phyloP scores from a whole-genome alignment of 2,888 invertebrate genomes.

The Glaucopsyche alexis region DNA sequence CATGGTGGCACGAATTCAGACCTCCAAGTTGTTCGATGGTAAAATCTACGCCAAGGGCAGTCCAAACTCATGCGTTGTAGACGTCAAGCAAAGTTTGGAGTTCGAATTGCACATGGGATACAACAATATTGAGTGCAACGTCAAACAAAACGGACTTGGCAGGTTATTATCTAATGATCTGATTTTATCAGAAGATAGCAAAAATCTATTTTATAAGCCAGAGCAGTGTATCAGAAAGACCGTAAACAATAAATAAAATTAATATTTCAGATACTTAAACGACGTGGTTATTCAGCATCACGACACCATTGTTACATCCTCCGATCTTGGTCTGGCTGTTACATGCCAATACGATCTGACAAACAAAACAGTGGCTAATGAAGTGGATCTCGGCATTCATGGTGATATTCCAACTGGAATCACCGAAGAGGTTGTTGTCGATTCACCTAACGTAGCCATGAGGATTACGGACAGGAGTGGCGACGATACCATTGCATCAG shows the following conservation, averaged over 20 bases:
- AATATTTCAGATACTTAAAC: conserved; percentile 84
- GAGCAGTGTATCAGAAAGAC: too few species aligned
- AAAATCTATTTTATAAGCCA: too few species aligned
- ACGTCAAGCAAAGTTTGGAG: conserved; percentile 92
- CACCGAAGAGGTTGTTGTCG: conserved; percentile 94
- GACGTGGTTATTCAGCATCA: conserved; percentile 97
- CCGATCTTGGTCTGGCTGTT: conserved; percentile 94
- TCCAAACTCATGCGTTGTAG: conserved; percentile 94
- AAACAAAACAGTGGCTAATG: conserved; percentile 95
- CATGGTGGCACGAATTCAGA: conserved; percentile 95
- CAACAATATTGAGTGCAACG: conserved; percentile 95
- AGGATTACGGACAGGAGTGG: conserved; percentile 92
- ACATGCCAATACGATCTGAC: conserved; percentile 96
- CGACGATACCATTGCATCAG: conserved; percentile 90
- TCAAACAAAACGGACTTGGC: conserved; percentile 92
- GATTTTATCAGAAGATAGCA: background rate
- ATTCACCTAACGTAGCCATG: conserved; percentile 97
- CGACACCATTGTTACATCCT: conserved; percentile 96
- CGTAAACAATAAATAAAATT: background rate
- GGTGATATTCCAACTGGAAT: conserved; percentile 93
- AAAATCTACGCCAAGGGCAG: conserved; percentile 97
- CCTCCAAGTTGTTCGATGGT: conserved; percentile 94
- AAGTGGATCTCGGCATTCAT: conserved; percentile 92
- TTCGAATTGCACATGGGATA: conserved; percentile 96
- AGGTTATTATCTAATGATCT: conserved; percentile 62